Conservation (phyloP, 2,113 vertebrate species). For the Macroglossus sobrinus region DNA sequence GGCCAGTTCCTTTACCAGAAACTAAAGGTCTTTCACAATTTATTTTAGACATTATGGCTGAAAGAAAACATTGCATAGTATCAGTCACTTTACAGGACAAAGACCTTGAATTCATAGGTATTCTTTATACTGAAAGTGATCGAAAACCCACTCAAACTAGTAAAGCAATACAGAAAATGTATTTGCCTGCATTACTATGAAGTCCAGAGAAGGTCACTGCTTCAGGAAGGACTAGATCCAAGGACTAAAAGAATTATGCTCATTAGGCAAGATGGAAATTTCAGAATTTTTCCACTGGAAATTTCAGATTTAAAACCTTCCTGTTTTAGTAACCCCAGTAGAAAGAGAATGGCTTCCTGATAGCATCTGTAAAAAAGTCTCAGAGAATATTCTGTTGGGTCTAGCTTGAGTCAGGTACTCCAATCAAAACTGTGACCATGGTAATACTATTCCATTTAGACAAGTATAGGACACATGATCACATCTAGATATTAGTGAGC, state of each 20-base stretch:
- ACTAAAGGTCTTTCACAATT: not conserved
- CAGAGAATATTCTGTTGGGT: not conserved
- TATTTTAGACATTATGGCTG: not conserved
- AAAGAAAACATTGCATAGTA: not conserved
- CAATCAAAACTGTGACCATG: not conserved
- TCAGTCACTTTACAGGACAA: not conserved
- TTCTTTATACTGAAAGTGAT: not conserved
- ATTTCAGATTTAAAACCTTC: not conserved
- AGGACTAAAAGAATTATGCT: not conserved
- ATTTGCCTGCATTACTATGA: not conserved
- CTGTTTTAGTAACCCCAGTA: not conserved
- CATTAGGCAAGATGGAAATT: not conserved
- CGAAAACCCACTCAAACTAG: not conserved
- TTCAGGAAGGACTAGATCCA: not conserved
- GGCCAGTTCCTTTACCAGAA: not conserved
- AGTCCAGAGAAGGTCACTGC: not conserved
- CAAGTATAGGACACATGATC: not conserved
- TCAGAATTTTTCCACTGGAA: not conserved
- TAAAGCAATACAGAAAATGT: not conserved
- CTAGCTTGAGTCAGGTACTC: not conserved
- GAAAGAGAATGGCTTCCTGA: not conserved
- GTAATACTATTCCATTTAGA: not conserved
- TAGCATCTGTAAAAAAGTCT: not conserved
- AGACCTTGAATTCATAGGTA: not conserved
- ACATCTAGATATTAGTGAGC: not conserved